These are phyloP conservation scores for Drosophila hamatofila DNA, from an alignment of 2,888 invertebrate genomes.

Conservation along the genomic window DNA sequence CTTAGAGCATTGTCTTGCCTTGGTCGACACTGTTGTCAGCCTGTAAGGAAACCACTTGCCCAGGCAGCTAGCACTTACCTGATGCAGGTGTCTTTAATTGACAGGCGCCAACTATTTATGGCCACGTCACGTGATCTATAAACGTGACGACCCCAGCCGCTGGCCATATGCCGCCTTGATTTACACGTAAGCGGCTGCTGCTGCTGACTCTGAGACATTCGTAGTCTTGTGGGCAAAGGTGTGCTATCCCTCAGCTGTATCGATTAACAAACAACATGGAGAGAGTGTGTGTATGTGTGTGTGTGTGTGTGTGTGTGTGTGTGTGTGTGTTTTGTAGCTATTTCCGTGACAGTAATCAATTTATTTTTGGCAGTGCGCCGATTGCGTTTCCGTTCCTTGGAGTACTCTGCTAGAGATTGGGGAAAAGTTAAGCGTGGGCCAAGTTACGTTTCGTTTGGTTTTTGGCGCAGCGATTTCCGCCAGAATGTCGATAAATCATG, in stretches of 20 bases:
- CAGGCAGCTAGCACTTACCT: conserved; percentile 28
- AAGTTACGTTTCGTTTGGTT: conserved; percentile 57
- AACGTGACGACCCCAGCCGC: conserved; percentile 33
- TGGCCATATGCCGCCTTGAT: conserved; percentile 46
- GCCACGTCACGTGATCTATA: conserved; percentile 77
- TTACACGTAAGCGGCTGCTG: conserved; percentile 61
- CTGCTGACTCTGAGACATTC: conserved; percentile 59
- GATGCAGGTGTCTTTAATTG: conserved; percentile 76
- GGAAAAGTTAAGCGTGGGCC: conserved; percentile 28
- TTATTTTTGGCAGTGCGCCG: conserved; percentile 83
- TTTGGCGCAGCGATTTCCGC: conserved; percentile 76
- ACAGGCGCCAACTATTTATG: conserved; percentile 75
- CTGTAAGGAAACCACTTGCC: conserved; percentile 3
- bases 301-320: not conserved
- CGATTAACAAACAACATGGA: conserved; percentile 76
- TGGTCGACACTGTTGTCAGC: not conserved
- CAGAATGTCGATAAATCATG: conserved; percentile 77
- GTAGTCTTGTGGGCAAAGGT: conserved; percentile 35
- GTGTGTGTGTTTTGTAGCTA: conserved; percentile 65
- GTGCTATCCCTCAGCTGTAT: conserved; percentile 56
- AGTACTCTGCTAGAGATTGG: conserved; percentile 23
- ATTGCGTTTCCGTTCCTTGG: conserved; percentile 76
- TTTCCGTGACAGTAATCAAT: conserved; percentile 85
- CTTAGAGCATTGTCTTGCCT: not conserved
- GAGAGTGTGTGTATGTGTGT: not conserved